Evolutionary conservation across 1,140 invertebrate species (phyloP).

Genomic region (Fopius arisanus): DNA sequence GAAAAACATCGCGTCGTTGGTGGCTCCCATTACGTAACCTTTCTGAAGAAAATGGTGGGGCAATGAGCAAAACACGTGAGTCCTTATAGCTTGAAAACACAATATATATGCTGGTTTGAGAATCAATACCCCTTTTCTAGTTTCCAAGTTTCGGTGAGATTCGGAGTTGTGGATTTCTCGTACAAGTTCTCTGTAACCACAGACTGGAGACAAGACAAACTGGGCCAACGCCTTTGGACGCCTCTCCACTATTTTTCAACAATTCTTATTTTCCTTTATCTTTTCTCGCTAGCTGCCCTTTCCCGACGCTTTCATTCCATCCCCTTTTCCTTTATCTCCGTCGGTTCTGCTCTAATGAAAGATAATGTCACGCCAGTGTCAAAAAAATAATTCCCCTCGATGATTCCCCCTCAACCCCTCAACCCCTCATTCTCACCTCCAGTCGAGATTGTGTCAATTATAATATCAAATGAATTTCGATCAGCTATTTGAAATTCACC

Average conservation of each 20-base stretch:
- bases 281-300: background rate
- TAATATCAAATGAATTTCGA: background rate
- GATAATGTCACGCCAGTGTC: background rate
- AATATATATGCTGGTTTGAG: background rate
- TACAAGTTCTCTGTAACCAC: background rate
- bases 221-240: background rate
- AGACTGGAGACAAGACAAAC: background rate
- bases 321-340: background rate
- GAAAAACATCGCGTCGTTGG: background rate
- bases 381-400: background rate
- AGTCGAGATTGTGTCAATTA: background rate
- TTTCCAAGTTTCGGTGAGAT: background rate
- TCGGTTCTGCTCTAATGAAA: background rate
- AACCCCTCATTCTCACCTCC: background rate
- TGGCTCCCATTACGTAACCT: background rate
- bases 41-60: background rate
- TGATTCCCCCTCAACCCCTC: background rate
- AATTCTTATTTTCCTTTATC: constrained; percentile 2
- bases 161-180: background rate
- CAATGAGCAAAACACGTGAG: background rate
- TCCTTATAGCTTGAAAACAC: background rate
- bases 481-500: background rate
- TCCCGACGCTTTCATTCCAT: background rate
- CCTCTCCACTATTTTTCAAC: background rate
- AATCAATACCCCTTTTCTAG: background rate